phyloP scores from a whole-genome alignment of 2,113 vertebrate genomes.

The Austrofundulus limnaeus region DNA sequence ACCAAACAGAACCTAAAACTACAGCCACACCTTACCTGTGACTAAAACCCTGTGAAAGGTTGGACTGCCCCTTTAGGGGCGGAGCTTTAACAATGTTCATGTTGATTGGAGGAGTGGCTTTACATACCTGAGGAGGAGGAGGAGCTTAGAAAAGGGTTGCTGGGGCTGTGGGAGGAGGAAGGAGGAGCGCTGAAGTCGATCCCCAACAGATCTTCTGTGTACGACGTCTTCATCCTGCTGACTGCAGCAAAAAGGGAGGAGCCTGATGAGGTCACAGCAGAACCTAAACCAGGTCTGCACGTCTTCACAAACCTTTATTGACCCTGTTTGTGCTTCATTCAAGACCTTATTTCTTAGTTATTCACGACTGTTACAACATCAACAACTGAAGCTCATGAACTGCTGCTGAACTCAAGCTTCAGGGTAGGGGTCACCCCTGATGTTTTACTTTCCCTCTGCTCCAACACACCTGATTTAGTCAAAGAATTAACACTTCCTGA shows the following conservation, averaged over 20 bases:
- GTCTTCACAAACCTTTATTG: too few species aligned
- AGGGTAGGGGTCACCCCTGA: too few species aligned
- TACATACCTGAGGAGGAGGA: slow-evolving; percentile 57
- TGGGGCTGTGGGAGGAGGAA: slow-evolving; percentile 23
- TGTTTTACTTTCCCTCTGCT: too few species aligned
- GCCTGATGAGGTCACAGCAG: not conserved
- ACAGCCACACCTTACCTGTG: not conserved
- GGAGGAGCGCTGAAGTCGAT: slow-evolving; percentile 66
- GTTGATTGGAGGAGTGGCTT: too few species aligned
- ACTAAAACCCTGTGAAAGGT: not conserved
- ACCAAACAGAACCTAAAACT: not conserved
- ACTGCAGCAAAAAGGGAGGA: slow-evolving; percentile 33
- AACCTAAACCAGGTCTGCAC: not conserved
- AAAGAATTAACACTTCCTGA: too few species aligned
- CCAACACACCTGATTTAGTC: too few species aligned
- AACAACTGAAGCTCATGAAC: too few species aligned
- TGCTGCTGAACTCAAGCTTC: too few species aligned
- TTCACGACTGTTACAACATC: too few species aligned
- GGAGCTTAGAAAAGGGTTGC: slow-evolving; percentile 54
- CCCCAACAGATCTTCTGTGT: slow-evolving; percentile 73
- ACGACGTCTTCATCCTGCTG: slow-evolving; percentile 51
- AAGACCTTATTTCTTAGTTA: too few species aligned
- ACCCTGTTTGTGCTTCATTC: too few species aligned
- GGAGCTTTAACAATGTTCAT: not conserved
- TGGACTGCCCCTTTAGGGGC: not conserved